Percentiles rank a stretch among this genome's conserved stretches.
These are phyloP conservation scores for Crax fasciolata DNA, from an alignment of 2,797 vertebrate species.

Conservation along the genomic window DNA sequence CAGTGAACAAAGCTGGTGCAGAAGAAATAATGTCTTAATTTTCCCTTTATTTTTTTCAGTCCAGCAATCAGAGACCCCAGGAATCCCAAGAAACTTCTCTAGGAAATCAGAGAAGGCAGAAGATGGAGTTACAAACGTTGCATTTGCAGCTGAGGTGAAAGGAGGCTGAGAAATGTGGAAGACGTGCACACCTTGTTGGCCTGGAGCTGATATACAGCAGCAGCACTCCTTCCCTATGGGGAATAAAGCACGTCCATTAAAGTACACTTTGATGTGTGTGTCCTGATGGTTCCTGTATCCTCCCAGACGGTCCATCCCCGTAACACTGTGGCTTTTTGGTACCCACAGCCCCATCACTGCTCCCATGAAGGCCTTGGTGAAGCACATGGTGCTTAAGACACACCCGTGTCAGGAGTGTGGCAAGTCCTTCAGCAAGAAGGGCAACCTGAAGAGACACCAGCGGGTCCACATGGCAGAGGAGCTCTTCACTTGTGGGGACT, in stretches of 20 bases:
- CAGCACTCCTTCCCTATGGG: neutral
- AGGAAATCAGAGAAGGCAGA: neutral
- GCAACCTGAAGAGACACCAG: conserved; percentile 34
- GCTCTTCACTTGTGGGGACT: neutral
- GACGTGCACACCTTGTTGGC: neutral
- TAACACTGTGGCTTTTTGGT: neutral
- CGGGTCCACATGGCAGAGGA: neutral
- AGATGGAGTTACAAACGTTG: neutral
- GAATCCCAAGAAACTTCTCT: neutral
- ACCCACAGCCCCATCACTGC: neutral
- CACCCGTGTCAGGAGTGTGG: neutral
- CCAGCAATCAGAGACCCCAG: accelerated
- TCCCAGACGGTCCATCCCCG: neutral
- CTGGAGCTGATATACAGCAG: neutral
- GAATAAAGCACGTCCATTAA: neutral
- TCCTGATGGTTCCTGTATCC: neutral
- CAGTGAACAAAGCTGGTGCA: neutral
- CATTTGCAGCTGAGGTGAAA: neutral
- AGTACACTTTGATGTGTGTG: neutral
- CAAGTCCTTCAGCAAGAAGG: conserved; percentile 44
- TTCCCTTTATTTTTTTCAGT: neutral
- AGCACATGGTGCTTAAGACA: accelerated
- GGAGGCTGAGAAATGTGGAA: neutral
- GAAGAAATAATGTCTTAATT: neutral
- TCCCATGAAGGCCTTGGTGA: neutral